Conservation (phyloP, 2,113 vertebrate species). For the Xyrauchen texanus region DNA sequence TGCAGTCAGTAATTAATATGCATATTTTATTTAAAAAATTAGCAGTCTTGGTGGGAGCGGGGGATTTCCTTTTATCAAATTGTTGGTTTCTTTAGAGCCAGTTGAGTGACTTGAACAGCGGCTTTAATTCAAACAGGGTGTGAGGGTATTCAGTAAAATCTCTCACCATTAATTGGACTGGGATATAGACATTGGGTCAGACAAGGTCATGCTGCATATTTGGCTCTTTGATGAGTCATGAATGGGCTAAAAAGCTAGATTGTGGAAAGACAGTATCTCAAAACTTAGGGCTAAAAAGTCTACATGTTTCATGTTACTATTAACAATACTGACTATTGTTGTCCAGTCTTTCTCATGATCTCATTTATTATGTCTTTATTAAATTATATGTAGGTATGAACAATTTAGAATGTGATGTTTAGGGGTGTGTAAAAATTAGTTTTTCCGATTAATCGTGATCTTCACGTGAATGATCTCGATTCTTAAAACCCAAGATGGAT, state of each 20-base stretch:
- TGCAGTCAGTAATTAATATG: no score
- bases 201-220: slow-evolving; percentile 6
- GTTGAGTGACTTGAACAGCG: background rate
- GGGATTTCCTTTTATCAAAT: background rate
- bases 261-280: background rate
- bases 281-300: background rate
- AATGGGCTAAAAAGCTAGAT: background rate
- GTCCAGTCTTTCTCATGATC: no score
- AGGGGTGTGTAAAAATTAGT: no score
- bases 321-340: background rate
- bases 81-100: background rate
- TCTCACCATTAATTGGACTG: slow-evolving; percentile 42
- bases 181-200: slow-evolving; percentile 8
- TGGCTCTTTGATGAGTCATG: slow-evolving; percentile 20
- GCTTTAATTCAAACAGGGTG: background rate
- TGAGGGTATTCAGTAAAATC: background rate
- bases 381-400: no score
- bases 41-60: no score
- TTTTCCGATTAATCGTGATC: no score
- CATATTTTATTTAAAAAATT: no score
- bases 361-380: no score
- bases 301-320: background rate
- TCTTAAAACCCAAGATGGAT: no score
- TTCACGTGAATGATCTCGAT: no score
- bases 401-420: no score